Percentiles rank a stretch among this genome's conserved stretches.
Evolutionary conservation across 2,797 vertebrate genomes (phyloP).

Genomic region (Todus mexicanus): DNA sequence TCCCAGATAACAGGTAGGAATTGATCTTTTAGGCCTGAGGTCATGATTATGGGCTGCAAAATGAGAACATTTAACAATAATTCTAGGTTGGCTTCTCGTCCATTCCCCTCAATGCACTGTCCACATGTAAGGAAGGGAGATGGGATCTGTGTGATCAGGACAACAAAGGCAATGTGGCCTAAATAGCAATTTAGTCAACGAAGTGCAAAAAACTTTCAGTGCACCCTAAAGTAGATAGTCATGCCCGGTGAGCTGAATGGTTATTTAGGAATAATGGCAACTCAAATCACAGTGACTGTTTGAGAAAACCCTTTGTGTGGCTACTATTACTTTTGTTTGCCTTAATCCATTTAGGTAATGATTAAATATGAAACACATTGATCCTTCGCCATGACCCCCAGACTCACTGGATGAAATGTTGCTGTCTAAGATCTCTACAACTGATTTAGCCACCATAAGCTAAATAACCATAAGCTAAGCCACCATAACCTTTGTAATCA

Average conservation of each 20-base stretch:
- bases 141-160: not conserved
- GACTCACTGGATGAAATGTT: not conserved
- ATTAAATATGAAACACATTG: not conserved
- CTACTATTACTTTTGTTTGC: not conserved
- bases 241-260: not conserved
- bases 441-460: not conserved
- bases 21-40: not conserved
- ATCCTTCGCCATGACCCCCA: not conserved
- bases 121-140: not conserved
- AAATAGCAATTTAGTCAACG: not conserved
- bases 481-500: not conserved
- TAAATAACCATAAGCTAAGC: no score
- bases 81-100: not conserved
- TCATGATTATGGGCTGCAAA: not conserved
- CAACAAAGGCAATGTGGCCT: not conserved
- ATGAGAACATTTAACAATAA: not conserved
- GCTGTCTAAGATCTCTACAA: not conserved
- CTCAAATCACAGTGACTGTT: not conserved
- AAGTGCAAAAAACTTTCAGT: not conserved
- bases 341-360: not conserved
- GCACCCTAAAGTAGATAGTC: not conserved
- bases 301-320: not conserved
- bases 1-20: not conserved
- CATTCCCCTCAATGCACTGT: not conserved
- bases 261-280: not conserved